Evolutionary conservation across 2,113 vertebrate genomes (phyloP), one percentile per base, ranked within the genome.

Genomic region (Semnopithecus entellus): DNA sequence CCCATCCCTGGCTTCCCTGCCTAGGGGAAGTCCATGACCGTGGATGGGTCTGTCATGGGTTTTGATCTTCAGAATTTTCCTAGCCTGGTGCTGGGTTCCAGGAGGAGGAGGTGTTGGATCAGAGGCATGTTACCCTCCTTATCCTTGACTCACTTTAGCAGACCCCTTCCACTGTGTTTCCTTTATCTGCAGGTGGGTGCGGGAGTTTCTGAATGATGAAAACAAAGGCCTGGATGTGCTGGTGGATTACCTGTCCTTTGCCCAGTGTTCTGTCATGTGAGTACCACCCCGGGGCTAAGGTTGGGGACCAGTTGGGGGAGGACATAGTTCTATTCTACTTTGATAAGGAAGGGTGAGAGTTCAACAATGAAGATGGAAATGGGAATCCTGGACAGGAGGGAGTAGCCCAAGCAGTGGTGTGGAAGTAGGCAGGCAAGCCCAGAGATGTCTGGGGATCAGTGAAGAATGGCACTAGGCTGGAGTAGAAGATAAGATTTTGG

Each of bases 171-270:
- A 12, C 76, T 95, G 2, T 82, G 57, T 96, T 86, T 89, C 48
- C 55, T 22, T 64, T 83, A 52, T 96, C 92, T 57, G 35, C 98
- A 99, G 99, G 98, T 99, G 99, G 99, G 99, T 99, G 57, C 99
- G 99, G 32, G 99, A 99, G 98, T 99, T 99, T 98, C 99, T 99
- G 95, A 99, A 99, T 35, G 99, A 99, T 55, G 99, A 99, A 91
- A 99, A 99, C 99, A 99, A 99, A 98, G 99, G 99, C 73, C 98
- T 99, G 98, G 99, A 99, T 10, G 99, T 99, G 96, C 98, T 99
- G 98, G 99, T 99, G 98, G 99, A 99, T 98, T 99, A 99, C 97
- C 99, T 99, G 90, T 99, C 99, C 91, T 99, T 99, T 84, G 99
- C 99, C 80, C 99, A 99, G 96, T 99, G 99, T 27, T 99, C 99